Base-by-base conservation (phyloP, 2,113 vertebrate species). In the Labeo catla region DNA sequence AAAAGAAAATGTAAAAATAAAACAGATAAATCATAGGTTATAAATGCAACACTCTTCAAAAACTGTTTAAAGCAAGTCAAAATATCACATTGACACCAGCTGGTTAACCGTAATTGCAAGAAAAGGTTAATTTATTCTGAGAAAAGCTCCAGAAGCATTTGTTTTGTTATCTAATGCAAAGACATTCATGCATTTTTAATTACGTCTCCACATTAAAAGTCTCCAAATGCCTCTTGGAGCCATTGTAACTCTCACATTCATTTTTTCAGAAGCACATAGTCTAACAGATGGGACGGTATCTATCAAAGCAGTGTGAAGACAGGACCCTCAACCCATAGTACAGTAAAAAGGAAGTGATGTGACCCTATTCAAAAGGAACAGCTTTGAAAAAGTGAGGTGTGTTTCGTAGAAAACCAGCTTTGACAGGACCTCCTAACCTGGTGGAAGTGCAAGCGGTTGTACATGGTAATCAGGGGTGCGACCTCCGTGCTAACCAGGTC, bases 381-480 rank as follows among this genome's bases (percentile, higher is more conserved):
- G 1, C 45, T 39, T 28, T 23, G 9, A 68, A 39, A 39, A 65
- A 16, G 9, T 21, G 28, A 76, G 45, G 76, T 50, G 61, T 10
- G 39, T 49, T 65, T 36, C 84, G 80, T 16, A 19, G 47, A 50
- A 52, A 49, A 8, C 11, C 7, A 50, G 16, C 2, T 12, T 63
- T 50, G 57, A 49, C 21, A 23, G 23, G 16, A 73, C 43, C 23
- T 50, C 52, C 68, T 39, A 12, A 47, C 54, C 77, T 39, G 54
- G 39, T n/a, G 57, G 23, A 86, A 50, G 72, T 65, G 39, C 34
- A 81, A 45, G 39, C n/a, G 43, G 50, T 70, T 21, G 19, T 39
- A 81, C 66, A 49, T 54, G 63, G 21, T 72, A 79, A 76, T 81
- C 79, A 81, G 43, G 23, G 5, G 50, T 45, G n/a, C 8, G 63